Percentiles rank a stretch among this genome's conserved stretches.
These are phyloP conservation scores for Sabatieria punctata DNA, from an alignment of 2,888 invertebrate species.

Conservation along the genomic window DNA sequence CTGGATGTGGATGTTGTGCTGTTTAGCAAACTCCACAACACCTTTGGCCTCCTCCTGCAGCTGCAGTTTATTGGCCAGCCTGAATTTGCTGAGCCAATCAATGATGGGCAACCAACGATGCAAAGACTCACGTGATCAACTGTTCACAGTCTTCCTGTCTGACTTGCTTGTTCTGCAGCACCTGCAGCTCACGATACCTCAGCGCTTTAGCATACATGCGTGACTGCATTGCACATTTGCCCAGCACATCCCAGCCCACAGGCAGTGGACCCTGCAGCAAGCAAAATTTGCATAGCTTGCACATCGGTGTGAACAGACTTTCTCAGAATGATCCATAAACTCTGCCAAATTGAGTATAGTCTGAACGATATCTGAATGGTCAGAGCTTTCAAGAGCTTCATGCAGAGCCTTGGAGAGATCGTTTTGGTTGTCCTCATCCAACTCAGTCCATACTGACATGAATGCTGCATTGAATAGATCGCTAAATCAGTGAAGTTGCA, in stretches of 20 bases:
- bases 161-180: conserved; percentile 10
- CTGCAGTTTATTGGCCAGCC: conserved; percentile 90
- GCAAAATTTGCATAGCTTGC: neutral
- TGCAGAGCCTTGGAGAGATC: neutral
- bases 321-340: conserved; percentile 98
- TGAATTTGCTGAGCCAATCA: too few relatives aligned
- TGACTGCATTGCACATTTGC: conserved; percentile 84
- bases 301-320: conserved; percentile 23
- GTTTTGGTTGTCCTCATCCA: conserved; percentile 54
- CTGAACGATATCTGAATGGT: conserved; percentile 23
- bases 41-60: conserved; percentile 96
- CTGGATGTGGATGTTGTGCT: conserved; percentile 14
- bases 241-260: conserved; percentile 64
- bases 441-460: conserved; percentile 94
- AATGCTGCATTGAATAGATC: conserved; percentile 97
- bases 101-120: too few relatives aligned
- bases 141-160: neutral
- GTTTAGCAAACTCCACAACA: conserved; percentile 54
- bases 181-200: conserved; percentile 45
- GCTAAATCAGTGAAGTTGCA: conserved; percentile 32
- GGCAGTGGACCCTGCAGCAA: conserved; percentile 67
- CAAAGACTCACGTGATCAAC: neutral
- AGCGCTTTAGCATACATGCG: conserved; percentile 64
- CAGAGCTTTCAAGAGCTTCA: conserved; percentile 60
- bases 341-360: conserved; percentile 70